Base-by-base conservation (phyloP, 2,888 invertebrate genomes). In the Xiphydria camelus region DNA sequence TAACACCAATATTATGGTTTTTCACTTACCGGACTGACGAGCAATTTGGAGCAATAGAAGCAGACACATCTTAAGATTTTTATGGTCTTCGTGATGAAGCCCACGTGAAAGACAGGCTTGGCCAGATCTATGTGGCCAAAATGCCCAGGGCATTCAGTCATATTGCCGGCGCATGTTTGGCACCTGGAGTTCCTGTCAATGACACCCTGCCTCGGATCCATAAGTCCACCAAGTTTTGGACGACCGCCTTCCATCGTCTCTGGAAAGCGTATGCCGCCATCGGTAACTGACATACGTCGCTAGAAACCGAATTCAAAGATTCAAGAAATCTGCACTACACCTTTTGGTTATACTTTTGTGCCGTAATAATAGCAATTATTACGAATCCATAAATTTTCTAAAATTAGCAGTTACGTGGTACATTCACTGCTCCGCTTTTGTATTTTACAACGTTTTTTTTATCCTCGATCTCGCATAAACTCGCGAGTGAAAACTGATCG, bases 171-270 rank as follows among this genome's bases (percentile, higher is more conserved):
- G 75, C 96, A 97, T 0, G 96, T 97, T 75, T 94, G 94, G 69
- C 96, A 96, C 48, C 94, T 82, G 2, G 95, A 92, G 65, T 85
- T 88, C 59, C 97, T 83, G 75, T 99, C 98, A 31, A 97, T 92
- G 47, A 96, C 96, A 63, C 98, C 99, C 79, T 99, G 98, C 42
- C 99, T 82, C 1, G 99, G 99, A 77, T 99, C 99, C 98, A 99
- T 99, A 54, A 99, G 86, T 20, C 99, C 99, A 0, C 97, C 96
- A 49, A 97, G 77, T 75, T 99, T 99, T 1, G 99, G 98, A 33
- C 97, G 86, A 15, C 98, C 98, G 37, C 96, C 96, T 80, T 99
- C 98, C 88, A 96, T 94, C 0, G 97, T 95, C 79, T 99, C 99
- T 2, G 98, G 89, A 76, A 92, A 97, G 72, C 89, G 89, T 59